Base-by-base conservation (phyloP, 2,888 invertebrate genomes). In the Molorchus minor region DNA sequence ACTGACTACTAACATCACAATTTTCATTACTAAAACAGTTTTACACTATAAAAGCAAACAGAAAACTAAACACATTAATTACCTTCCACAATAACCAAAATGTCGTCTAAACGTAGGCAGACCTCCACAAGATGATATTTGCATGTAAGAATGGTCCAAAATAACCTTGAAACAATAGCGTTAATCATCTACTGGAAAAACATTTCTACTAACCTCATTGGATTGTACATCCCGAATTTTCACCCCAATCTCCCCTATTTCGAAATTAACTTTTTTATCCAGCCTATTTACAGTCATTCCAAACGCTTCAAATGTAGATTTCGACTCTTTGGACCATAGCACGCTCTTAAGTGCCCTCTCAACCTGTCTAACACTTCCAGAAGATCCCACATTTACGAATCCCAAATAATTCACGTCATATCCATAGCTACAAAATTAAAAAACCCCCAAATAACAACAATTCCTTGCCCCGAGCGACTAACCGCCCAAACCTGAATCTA, bases 31-130 rank as follows among this genome's bases (percentile, higher is more conserved):
- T 84, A 72, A 49, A 79, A 78, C 71, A 63, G 29, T 57, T 29
- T 47, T 19, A 17, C 17, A 47, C 7, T 47, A 40, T 43, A 8
- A 3, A 25, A 5, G 25, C 4, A 25, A 25, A 25, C 25, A 25
- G 25, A 8, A 5, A 5, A 46, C n/a, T 3, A 25, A 41, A 20
- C 12, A 12, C 7, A 44, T 10, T 3, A 19, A 44, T 79, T 78
- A 87, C 87, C 87, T 86, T 36, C 86, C 84, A 69, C 87, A 85
- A 70, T 85, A 88, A 19, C 85, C 86, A 77, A 87, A 86, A 73
- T 85, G 82, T 68, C 83, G 77, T 10, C 85, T 82, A 69, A 82
- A 80, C 64, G 82, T 81, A 3, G 80, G 79, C 8, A 85, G 80
- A 53, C 85, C 80, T 10, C 87, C 87, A 77, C 88, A 88, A 0